phyloP scores from a whole-genome alignment of 2,888 invertebrate species.

The Macrostomum cliftonense region DNA sequence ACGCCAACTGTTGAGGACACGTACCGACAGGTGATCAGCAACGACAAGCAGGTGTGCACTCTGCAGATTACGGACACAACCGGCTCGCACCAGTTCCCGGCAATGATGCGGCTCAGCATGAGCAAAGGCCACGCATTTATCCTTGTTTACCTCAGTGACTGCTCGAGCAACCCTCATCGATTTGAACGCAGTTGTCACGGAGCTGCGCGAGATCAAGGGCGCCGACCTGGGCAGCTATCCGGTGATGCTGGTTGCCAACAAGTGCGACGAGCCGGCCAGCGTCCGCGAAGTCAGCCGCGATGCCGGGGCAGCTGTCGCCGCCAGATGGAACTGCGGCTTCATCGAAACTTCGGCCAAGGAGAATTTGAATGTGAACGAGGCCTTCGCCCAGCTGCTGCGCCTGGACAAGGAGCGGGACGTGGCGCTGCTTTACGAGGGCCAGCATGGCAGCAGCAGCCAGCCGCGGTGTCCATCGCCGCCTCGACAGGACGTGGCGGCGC shows the following conservation, averaged over 20 bases:
- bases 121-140: constrained; percentile 98
- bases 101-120: constrained; percentile 93
- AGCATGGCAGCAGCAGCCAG: too few relatives aligned
- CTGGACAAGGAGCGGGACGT: constrained; percentile 93
- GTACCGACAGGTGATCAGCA: constrained; percentile 61
- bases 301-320: constrained; percentile 46
- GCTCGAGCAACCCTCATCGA: constrained; percentile 84
- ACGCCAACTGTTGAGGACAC: constrained; percentile 99
- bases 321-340: constrained; percentile 71
- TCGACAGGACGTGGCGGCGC: too few relatives aligned
- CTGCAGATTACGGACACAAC: constrained; percentile 98
- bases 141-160: constrained; percentile 84
- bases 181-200: constrained; percentile 56
- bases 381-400: constrained; percentile 81
- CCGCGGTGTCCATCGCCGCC: too few relatives aligned
- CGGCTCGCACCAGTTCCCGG: constrained; percentile 97
- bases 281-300: constrained; percentile 1
- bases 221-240: constrained; percentile 42
- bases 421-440: constrained; percentile 42
- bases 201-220: constrained; percentile 43
- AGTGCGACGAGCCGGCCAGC: constrained; percentile 63
- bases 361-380: constrained; percentile 90
- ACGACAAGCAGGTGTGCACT: constrained; percentile 6
- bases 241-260: constrained; percentile 91
- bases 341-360: constrained; percentile 99